These are phyloP conservation scores for Ophonus ardosiacus DNA, from an alignment of 2,888 invertebrate genomes.

Conservation along the genomic window DNA sequence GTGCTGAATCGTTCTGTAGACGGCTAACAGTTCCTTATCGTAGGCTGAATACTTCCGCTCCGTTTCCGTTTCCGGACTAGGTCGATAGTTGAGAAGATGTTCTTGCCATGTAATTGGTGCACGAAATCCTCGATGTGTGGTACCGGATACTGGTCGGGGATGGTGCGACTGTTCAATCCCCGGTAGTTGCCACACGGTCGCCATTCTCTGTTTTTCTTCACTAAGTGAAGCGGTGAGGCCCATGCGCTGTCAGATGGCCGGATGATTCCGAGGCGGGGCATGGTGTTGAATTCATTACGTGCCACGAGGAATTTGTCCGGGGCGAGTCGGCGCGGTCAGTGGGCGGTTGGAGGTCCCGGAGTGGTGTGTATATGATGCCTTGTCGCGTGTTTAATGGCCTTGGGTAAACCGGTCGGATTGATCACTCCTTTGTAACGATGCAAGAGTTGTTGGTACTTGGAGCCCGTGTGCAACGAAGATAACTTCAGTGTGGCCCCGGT, in stretches of 20 bases:
- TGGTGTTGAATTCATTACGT: neutral
- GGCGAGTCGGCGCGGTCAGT: neutral
- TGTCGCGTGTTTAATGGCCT: constrained; percentile 14
- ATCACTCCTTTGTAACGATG: neutral
- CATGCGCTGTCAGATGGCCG: neutral
- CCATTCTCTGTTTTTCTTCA: constrained; percentile 68
- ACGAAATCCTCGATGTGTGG: too few species aligned
- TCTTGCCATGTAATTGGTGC: too few species aligned
- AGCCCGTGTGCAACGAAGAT: constrained; percentile 17
- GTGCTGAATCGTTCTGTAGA: constrained; percentile 70
- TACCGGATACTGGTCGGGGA: too few species aligned
- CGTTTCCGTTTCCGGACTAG: too few species aligned
- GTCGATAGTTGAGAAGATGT: too few species aligned
- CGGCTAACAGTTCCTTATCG: constrained; percentile 72
- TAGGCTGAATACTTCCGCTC: constrained; percentile 69
- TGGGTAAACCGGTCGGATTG: neutral
- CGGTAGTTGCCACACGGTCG: constrained; percentile 72
- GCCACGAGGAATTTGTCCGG: neutral
- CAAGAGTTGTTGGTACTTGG: constrained; percentile 60
- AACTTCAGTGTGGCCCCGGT: neutral
- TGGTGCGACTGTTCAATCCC: too few species aligned
- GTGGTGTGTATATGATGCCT: neutral
- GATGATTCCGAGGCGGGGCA: neutral
- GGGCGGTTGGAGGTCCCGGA: neutral
- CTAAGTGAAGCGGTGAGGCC: constrained; percentile 67